Base-by-base conservation (phyloP, 2,797 vertebrate genomes). In the Silurus aristotelis region DNA sequence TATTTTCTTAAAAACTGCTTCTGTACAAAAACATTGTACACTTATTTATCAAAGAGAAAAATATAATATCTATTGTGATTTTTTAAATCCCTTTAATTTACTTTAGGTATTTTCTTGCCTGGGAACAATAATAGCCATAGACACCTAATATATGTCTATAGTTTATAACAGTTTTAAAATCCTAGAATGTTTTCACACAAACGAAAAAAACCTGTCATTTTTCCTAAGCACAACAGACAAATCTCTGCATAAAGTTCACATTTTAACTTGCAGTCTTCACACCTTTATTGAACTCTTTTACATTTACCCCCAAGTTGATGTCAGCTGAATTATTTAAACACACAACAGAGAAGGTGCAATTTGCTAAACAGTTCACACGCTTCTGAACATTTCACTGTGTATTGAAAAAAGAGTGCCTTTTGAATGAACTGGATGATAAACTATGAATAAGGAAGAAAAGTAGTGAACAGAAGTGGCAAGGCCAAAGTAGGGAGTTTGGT, bases 261-360 rank as follows among this genome's bases (percentile, higher is more conserved):
- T 80, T 66, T 66, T 6, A 52, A 38, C 61, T 66, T 52, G 46
- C 61, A 66, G 3, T 80, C 43, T 80, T 80, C 43, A 80, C 61
- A 80, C 61, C 27, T 80, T 80, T 14, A 52, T 43, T 10, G 27
- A 80, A 80, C 43, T 66, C n/a, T 27, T 80, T 52, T 80, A 52
- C 61, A 66, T 80, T 13, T 19, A 5, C 15, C 15, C 43, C 25
- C 14, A 52, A 48, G 43, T 52, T 25, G 78, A 66, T 80, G 43
- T 66, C 78, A 80, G 43, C 15, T 66, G 78, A 61, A 66, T 80
- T 80, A 43, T 4, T 52, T 52, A 80, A 66, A n/a, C 14, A 52
- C 61, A 52, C 61, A 80, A 52, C 61, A 80, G 19, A 38, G 75
- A 60, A 64, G n/a, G 13, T 48, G 38, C 77, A 80, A 80, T 48